phyloP scores from a whole-genome alignment of 1,140 invertebrate species.

The Charaxes varanes region DNA sequence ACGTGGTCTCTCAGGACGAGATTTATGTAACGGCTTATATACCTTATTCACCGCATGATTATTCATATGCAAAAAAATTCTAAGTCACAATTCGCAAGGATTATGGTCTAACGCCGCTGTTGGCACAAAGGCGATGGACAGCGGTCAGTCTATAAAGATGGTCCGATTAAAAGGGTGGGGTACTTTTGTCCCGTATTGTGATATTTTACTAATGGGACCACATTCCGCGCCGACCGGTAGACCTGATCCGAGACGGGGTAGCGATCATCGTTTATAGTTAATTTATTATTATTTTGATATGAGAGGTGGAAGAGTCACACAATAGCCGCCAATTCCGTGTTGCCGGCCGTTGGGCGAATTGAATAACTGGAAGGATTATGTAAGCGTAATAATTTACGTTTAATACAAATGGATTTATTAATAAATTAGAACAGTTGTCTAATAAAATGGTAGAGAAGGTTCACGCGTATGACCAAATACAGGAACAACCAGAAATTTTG shows the following conservation, averaged over 20 bases:
- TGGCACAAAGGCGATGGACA: constrained; percentile 49
- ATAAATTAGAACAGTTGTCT: too few relatives aligned
- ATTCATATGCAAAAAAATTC: constrained; percentile 57
- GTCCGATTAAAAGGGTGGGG: constrained; percentile 52
- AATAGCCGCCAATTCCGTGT: constrained; percentile 51
- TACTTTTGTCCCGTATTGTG: constrained; percentile 55
- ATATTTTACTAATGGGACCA: constrained; percentile 66
- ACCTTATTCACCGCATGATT: constrained; percentile 33
- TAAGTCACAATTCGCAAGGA: constrained; percentile 51
- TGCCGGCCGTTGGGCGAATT: constrained; percentile 46
- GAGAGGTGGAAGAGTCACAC: constrained; percentile 61
- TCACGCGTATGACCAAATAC: too few relatives aligned
- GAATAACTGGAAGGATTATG: too few relatives aligned
- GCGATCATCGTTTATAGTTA: constrained; percentile 63
- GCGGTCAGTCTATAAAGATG: constrained; percentile 68
- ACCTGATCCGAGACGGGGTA: constrained; percentile 32
- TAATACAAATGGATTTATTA: neutral
- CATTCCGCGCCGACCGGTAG: constrained; percentile 62
- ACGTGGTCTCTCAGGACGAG: constrained; percentile 16
- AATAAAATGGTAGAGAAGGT: too few relatives aligned
- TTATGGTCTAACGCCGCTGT: constrained; percentile 63
- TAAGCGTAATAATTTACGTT: neutral
- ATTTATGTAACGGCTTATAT: constrained; percentile 29
- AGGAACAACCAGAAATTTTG: too few relatives aligned
- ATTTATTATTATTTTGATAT: constrained; percentile 73